Conservation (phyloP, 1,140 invertebrate species). For the Eupristina koningsbergeri region DNA sequence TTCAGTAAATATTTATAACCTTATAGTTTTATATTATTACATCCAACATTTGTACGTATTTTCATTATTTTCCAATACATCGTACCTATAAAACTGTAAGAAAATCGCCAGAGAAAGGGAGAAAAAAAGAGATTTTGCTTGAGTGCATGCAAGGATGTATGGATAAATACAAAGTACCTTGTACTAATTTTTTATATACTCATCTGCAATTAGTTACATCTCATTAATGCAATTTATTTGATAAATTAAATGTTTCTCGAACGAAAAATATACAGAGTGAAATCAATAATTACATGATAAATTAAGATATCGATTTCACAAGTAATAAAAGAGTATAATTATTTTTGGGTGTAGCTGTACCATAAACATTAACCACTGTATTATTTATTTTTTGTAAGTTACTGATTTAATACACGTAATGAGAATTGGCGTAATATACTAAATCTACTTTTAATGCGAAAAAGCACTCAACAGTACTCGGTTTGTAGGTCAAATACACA, state of each 20-base stretch:
- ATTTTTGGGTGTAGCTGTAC: not conserved
- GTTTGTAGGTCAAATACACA: not conserved
- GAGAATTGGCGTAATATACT: conserved; percentile 1
- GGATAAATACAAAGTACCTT: not conserved
- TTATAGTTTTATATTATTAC: not conserved
- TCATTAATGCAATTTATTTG: not conserved
- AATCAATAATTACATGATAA: not conserved
- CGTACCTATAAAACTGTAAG: not conserved
- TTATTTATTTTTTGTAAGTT: not conserved
- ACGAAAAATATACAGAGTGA: not conserved
- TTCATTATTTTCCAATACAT: not conserved
- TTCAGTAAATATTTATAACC: conserved; percentile 20
- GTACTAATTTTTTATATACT: conserved; percentile 9
- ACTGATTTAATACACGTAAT: conserved; percentile 5
- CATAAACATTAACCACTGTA: too few species aligned
- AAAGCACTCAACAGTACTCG: not conserved
- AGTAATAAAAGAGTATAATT: not conserved
- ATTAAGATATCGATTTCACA: not conserved
- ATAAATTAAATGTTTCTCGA: not conserved
- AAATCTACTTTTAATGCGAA: conserved; percentile 14
- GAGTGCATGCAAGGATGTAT: not conserved
- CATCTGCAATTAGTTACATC: not conserved
- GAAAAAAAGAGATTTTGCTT: not conserved
- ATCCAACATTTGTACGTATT: not conserved
- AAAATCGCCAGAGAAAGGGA: not conserved